These are phyloP conservation scores for Lepidocyrtinus sp. DNA, from an alignment of 2,888 invertebrate species.

Conservation along the genomic window DNA sequence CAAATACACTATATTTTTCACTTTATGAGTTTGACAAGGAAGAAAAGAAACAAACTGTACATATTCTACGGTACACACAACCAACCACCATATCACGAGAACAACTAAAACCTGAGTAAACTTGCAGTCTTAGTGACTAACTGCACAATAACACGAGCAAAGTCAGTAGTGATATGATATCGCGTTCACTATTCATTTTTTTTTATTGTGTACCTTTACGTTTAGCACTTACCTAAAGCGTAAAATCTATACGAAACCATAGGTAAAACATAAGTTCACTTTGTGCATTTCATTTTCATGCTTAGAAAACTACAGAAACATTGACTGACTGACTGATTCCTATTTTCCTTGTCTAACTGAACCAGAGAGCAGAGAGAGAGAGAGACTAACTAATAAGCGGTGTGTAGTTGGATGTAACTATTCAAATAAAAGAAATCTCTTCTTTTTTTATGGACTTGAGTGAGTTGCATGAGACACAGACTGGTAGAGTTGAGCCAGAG, in stretches of 20 bases:
- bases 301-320: neutral
- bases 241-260: neutral
- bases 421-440: neutral
- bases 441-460: neutral
- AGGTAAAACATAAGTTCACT: neutral
- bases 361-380: too few species aligned
- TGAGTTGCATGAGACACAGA: neutral
- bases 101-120: neutral
- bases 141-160: neutral
- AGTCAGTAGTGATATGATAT: neutral
- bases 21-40: neutral
- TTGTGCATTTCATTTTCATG: neutral
- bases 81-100: neutral
- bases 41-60: neutral
- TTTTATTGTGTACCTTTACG: neutral
- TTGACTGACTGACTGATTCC: neutral
- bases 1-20: too few species aligned
- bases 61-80: neutral
- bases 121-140: neutral
- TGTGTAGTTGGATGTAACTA: neutral
- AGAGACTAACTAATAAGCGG: too few species aligned
- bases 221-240: neutral
- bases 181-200: neutral
- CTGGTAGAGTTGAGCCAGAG: slow-evolving; percentile 1
- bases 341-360: neutral